A percentile compares a stretch with the other conserved stretches of the same genome.
Conservation (phyloP, 2,888 invertebrate species). For the Lasioglossum villosulum region DNA sequence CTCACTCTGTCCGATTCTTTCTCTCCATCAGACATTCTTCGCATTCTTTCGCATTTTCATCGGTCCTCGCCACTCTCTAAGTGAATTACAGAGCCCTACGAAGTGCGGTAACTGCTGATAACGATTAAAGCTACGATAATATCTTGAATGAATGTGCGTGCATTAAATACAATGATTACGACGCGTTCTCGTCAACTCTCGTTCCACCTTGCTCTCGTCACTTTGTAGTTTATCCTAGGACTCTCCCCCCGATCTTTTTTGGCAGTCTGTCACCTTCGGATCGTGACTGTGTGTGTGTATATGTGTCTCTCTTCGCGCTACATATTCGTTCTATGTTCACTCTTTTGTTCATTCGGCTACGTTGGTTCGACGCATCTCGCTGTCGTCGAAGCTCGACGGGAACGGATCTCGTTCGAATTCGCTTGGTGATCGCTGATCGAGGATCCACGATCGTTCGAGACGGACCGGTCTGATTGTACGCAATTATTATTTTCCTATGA, state of each 20-base stretch:
- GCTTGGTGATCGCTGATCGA: constrained; percentile 36
- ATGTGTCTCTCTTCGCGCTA: not conserved
- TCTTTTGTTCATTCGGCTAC: constrained; percentile 8
- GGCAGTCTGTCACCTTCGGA: constrained; percentile 35
- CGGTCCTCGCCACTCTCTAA: constrained; percentile 68
- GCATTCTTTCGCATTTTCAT: constrained; percentile 26
- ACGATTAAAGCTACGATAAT: constrained; percentile 84
- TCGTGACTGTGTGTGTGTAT: constrained; percentile 5
- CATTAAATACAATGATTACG: constrained; percentile 78
- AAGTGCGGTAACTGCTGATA: constrained; percentile 83
- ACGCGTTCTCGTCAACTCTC: constrained; percentile 61
- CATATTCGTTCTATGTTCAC: constrained; percentile 14
- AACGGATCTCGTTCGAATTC: constrained; percentile 26
- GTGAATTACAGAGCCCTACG: constrained; percentile 82
- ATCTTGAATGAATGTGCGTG: constrained; percentile 82
- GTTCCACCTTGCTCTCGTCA: not conserved
- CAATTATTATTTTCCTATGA: not conserved
- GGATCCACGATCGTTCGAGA: constrained; percentile 8
- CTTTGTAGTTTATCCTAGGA: not conserved
- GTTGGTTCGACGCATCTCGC: constrained; percentile 10
- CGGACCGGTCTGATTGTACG: constrained; percentile 6
- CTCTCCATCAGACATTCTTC: not conserved
- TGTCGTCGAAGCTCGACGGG: constrained; percentile 20
- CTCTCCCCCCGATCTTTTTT: constrained; percentile 41
- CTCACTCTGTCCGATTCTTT: constrained; percentile 9